Percentiles rank a stretch among this genome's conserved stretches.
Evolutionary conservation across 2,888 invertebrate species (phyloP).

Genomic region (Nycteola revayana): DNA sequence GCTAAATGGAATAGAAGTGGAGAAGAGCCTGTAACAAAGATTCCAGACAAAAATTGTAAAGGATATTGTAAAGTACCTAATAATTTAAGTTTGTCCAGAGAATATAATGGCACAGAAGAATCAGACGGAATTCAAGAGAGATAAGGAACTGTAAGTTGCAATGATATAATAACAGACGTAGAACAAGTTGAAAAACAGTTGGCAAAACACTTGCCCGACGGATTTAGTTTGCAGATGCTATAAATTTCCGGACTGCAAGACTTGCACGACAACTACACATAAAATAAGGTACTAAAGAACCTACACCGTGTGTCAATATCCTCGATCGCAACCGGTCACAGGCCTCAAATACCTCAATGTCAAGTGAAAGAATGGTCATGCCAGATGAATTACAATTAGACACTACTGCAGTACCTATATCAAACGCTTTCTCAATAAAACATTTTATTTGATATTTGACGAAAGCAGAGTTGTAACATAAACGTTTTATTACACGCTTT

Average conservation of each 20-base stretch:
- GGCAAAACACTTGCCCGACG: slow-evolving; percentile 13
- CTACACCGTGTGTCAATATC: slow-evolving; percentile 55
- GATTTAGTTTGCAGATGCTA: slow-evolving; percentile 12
- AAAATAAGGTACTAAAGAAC: slow-evolving; percentile 26
- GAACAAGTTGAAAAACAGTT: slow-evolving; percentile 11
- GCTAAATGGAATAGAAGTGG: too few relatives aligned
- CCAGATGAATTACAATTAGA: slow-evolving; percentile 48
- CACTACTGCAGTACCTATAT: too few relatives aligned
- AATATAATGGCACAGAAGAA: too few relatives aligned
- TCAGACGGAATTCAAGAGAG: not conserved
- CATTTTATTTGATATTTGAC: slow-evolving; percentile 7
- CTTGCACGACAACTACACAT: slow-evolving; percentile 19
- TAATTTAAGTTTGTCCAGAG: too few relatives aligned
- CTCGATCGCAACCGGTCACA: slow-evolving; percentile 56
- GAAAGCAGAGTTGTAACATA: slow-evolving; percentile 2
- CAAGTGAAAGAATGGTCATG: slow-evolving; percentile 71
- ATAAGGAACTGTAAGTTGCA: too few relatives aligned
- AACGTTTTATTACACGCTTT: slow-evolving; percentile 16
- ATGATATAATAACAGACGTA: too few relatives aligned
- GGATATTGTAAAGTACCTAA: too few relatives aligned
- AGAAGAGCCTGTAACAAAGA: too few relatives aligned
- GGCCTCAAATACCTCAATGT: slow-evolving; percentile 70
- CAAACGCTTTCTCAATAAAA: slow-evolving; percentile 29
- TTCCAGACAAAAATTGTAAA: too few relatives aligned
- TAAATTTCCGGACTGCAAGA: slow-evolving; percentile 18